Evolutionary conservation across 2,888 invertebrate genomes (phyloP).

Genomic region (Drosophila dives): DNA sequence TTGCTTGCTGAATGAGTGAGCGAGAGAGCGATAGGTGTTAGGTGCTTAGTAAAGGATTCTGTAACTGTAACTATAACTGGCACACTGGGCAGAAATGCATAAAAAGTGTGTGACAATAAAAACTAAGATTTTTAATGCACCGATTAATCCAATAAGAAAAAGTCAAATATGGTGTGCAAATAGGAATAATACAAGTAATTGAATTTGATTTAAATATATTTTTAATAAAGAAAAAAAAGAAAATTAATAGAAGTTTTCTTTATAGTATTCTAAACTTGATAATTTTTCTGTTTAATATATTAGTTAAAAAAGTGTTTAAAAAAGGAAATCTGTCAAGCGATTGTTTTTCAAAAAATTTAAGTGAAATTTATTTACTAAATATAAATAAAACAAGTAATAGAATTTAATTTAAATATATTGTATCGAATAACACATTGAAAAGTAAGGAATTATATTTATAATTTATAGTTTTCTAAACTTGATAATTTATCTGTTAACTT

Average conservation of each 20-base stretch:
- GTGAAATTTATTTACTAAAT: not conserved
- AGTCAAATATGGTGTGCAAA: no score
- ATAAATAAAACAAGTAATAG: no score
- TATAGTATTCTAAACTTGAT: not conserved
- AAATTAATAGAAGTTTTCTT: not conserved
- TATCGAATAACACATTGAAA: not conserved
- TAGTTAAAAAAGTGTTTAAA: not conserved
- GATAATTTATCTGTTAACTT: not conserved
- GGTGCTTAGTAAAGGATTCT: not conserved
- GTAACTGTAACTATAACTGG: no score
- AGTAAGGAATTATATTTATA: not conserved
- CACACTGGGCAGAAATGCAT: not conserved
- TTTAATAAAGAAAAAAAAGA: not conserved
- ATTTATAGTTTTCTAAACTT: not conserved
- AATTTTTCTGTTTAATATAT: not conserved
- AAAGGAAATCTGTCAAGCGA: not conserved
- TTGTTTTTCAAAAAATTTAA: not conserved
- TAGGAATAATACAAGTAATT: no score
- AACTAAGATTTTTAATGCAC: not conserved
- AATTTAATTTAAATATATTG: no score
- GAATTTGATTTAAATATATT: no score
- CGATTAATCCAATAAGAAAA: not conserved
- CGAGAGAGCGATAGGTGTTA: not conserved
- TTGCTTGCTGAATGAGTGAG: not conserved
- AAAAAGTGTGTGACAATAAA: not conserved